Percentiles rank a stretch among this genome's conserved stretches.
phyloP scores from a whole-genome alignment of 2,888 invertebrate genomes.

The Cephus runcator region DNA sequence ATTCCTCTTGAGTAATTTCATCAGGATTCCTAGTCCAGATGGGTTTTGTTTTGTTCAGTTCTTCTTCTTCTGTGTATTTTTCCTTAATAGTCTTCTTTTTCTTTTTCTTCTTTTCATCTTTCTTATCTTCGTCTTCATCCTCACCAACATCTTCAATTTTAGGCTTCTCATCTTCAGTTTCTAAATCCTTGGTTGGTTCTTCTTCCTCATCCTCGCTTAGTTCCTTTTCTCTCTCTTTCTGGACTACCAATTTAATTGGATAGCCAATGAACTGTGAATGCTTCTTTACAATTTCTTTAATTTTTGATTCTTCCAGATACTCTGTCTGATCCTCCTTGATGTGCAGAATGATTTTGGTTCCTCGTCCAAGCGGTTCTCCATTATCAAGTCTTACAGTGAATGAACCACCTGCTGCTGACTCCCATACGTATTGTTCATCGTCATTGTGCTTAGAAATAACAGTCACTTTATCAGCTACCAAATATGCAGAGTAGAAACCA shows the following conservation, averaged over 20 bases:
- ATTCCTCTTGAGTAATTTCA: slow-evolving; percentile 72
- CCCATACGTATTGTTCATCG: slow-evolving; percentile 74
- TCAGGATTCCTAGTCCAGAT: slow-evolving; percentile 74
- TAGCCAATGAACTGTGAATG: slow-evolving; percentile 79
- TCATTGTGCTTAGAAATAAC: slow-evolving; percentile 75
- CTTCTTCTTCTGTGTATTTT: slow-evolving; percentile 76
- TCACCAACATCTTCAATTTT: slow-evolving; percentile 75
- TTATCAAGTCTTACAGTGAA: slow-evolving; percentile 66
- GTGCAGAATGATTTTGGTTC: slow-evolving; percentile 72
- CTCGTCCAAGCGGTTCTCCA: slow-evolving; percentile 67
- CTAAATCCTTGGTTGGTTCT: slow-evolving; percentile 66
- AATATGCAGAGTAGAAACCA: slow-evolving; percentile 75
- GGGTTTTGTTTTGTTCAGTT: slow-evolving; percentile 76
- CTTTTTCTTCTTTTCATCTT: slow-evolving; percentile 73
- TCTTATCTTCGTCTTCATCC: slow-evolving; percentile 72
- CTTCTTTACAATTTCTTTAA: slow-evolving; percentile 78
- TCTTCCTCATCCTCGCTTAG: slow-evolving; percentile 73
- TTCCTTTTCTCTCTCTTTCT: slow-evolving; percentile 75
- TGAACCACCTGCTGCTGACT: slow-evolving; percentile 74
- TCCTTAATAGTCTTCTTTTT: slow-evolving; percentile 77
- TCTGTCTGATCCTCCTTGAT: slow-evolving; percentile 77
- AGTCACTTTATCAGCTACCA: slow-evolving; percentile 71
- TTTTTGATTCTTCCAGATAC: slow-evolving; percentile 72
- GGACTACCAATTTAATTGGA: slow-evolving; percentile 73
- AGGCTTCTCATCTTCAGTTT: slow-evolving; percentile 73